Evolutionary conservation across 2,888 invertebrate species (phyloP), one percentile per base, ranked within the genome.

Genomic region (Anthrax anthrax): DNA sequence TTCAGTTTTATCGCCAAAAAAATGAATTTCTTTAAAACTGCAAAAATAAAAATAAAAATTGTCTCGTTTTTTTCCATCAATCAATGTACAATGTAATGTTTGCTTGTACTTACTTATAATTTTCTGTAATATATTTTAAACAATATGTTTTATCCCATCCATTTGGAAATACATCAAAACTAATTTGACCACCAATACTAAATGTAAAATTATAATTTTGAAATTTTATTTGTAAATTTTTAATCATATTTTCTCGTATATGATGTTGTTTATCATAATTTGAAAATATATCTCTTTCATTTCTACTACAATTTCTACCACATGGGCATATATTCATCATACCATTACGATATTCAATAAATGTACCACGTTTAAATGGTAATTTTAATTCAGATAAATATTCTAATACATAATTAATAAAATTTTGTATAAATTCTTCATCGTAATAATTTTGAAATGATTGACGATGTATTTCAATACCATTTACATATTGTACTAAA

Each of bases 121-220:
- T 36, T 77, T 74, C 27, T 8, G 78, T 58, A 47, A 88, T 71
- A 60, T 81, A 80, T 12, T 72, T 69, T 14, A 96, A 72, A 60
- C 92, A 92, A 64, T 80, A 94, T 0, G 90, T 88, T 70, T 96
- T 96, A 64, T 97, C 91, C 96, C 96, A 96, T 0, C 95, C 94
- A 38, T 67, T 66, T 0, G 91, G 85, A 62, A 88, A 96, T 0
- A 88, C 85, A 65, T 96, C 96, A 45, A 96, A 81, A 67, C 94
- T 94, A 54, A 96, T 96, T 70, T 96, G 92, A 2, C 96, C 96
- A 46, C 94, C 94, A 41, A 94, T 84, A 42, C 86, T 82, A 70
- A 87, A 94, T 4, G 76, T 77, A 23, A 96, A 70, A 1, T 82
- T 82, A 18, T 76, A 70, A 57, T 80, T 75, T 8, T 78, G 72